Evolutionary conservation across 2,797 vertebrate species (phyloP), one percentile per base, ranked within the genome.

Genomic region (Alca torda): DNA sequence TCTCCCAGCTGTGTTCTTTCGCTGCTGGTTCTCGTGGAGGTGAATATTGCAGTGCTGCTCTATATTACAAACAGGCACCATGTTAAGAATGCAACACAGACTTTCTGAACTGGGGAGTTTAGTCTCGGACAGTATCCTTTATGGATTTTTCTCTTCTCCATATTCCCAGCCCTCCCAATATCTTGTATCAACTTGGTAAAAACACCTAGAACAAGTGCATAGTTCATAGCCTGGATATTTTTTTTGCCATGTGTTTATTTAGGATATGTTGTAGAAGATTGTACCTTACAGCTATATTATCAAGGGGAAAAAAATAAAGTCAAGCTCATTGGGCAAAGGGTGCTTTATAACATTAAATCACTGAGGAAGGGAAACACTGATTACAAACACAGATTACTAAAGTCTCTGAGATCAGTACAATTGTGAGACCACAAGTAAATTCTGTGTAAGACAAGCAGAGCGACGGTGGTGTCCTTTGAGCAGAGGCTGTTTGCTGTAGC

Each of bases 261-360:
- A 67, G n/a, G 50, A 7, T 85, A 45, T 60, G 25, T 59, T 87
- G 26, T 73, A 37, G 41, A 85, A 89, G 48, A 31, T 68, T 64
- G 33, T 78, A 39, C 61, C 46, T 79, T 70, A 24, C 35, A 67
- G 51, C 20, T 14, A 2, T 26, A 2, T 56, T 69, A 37, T 4
- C 2, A 2, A n/a, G 28, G 31, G 6, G 6, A 13, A 8, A 10
- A 2, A 6, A 15, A 13, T 10, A 7, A 28, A 76, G 26, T 23
- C 88, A 85, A 89, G 48, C 19, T 80, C 28, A 12, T 9, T 79
- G 51, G 4, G 21, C 31, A 51, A 45, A 73, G 43, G 23, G 10
- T 39, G 16, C 7, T 87, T 79, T 59, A 25, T 75, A 3, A 50
- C 4, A 48, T 48, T 33, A 89, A 63, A 24, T 64, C 12, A 16